These are phyloP conservation scores for Aphaenogaster floridana DNA, from an alignment of 1,140 invertebrate species.

Conservation along the genomic window DNA sequence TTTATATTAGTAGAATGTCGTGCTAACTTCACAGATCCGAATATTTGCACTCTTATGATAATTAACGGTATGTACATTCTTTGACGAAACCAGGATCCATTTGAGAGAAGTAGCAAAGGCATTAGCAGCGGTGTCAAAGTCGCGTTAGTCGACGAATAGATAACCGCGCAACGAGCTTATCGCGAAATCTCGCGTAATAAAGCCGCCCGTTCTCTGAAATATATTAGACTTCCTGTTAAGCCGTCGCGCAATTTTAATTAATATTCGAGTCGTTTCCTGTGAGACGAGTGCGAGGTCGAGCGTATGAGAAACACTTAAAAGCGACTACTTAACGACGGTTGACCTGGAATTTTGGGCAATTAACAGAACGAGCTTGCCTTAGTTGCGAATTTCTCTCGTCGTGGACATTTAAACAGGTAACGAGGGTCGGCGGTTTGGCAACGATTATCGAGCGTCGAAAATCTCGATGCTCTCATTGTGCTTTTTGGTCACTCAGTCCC, in stretches of 20 bases:
- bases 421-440: conserved; percentile 40
- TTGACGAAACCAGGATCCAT: not conserved
- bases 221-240: conserved; percentile 57
- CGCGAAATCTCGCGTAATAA: conserved; percentile 55
- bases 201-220: conserved; percentile 41
- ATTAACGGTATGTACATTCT: not conserved
- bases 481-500: not conserved
- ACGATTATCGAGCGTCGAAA: conserved; percentile 46
- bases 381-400: conserved; percentile 46
- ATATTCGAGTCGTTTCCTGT: conserved; percentile 41
- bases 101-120: not conserved
- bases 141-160: conserved; percentile 43
- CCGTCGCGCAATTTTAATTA: conserved; percentile 41
- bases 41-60: not conserved
- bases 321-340: conserved; percentile 50
- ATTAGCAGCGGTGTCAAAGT: conserved; percentile 36
- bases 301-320: conserved; percentile 50
- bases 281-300: conserved; percentile 15
- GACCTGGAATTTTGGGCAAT: conserved; percentile 58
- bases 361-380: conserved; percentile 24
- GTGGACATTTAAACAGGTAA: conserved; percentile 36
- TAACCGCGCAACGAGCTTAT: conserved; percentile 39
- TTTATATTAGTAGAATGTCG: no score
- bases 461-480: conserved; percentile 4
- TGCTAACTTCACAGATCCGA: no score